These are phyloP conservation scores for Lithophane ornitopus DNA, from an alignment of 2,888 invertebrate genomes.

Conservation along the genomic window DNA sequence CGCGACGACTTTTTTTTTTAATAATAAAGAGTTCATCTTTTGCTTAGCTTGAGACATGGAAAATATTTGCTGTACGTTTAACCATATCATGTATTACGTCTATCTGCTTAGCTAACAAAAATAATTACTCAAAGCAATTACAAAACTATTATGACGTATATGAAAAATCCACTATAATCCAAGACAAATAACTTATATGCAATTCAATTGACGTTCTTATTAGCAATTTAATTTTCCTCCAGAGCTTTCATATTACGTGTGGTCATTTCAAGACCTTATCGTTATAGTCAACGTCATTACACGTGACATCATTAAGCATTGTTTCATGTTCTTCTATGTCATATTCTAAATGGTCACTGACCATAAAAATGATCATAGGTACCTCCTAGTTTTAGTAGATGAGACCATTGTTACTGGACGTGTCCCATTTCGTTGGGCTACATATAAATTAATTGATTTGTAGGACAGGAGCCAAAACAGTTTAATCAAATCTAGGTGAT, in stretches of 20 bases:
- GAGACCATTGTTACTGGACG: constrained; percentile 41
- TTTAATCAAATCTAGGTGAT: constrained; percentile 7
- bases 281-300: constrained; percentile 44
- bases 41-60: constrained; percentile 14
- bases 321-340: constrained; percentile 56
- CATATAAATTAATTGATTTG: constrained; percentile 38
- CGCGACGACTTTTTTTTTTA: constrained; percentile 1
- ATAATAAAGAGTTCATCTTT: constrained; percentile 1
- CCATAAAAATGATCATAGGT: constrained; percentile 59
- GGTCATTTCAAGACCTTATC: constrained; percentile 37
- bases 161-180: constrained; percentile 14
- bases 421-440: constrained; percentile 37
- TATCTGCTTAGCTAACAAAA: constrained; percentile 10
- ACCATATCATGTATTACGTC: background rate
- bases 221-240: constrained; percentile 25
- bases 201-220: constrained; percentile 25
- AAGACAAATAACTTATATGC: constrained; percentile 1
- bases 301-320: constrained; percentile 63
- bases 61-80: constrained; percentile 23
- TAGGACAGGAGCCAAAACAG: constrained; percentile 1
- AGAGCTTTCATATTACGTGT: constrained; percentile 36
- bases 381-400: constrained; percentile 35
- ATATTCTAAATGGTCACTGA: constrained; percentile 60
- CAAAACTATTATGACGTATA: constrained; percentile 21
- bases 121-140: constrained; percentile 2